phyloP scores from a whole-genome alignment of 2,888 invertebrate genomes.

The Torymus auratus region DNA sequence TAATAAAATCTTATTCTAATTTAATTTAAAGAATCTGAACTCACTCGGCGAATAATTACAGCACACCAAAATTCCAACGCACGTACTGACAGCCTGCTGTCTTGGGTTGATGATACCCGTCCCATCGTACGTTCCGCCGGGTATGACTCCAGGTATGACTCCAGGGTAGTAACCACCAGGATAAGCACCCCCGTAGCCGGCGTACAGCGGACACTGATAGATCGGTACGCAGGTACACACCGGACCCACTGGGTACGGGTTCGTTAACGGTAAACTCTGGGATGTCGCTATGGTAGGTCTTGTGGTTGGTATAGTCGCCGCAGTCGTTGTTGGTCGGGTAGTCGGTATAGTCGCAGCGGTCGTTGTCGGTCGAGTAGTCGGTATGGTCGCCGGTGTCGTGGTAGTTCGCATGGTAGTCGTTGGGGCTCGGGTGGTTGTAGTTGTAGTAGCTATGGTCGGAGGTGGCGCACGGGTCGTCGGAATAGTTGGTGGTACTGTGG shows the following conservation, averaged over 20 bases:
- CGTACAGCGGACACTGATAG: slow-evolving; percentile 63
- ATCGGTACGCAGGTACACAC: slow-evolving; percentile 67
- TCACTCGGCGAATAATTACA: slow-evolving; percentile 29
- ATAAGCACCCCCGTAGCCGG: neutral
- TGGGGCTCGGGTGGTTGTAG: slow-evolving; percentile 20
- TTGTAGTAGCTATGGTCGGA: slow-evolving; percentile 29
- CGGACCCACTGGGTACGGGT: slow-evolving; percentile 11
- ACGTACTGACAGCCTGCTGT: slow-evolving; percentile 56
- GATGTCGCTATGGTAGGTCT: slow-evolving; percentile 5
- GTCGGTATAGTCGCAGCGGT: slow-evolving; percentile 46
- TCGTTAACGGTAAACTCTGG: neutral
- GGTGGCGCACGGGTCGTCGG: slow-evolving; percentile 36
- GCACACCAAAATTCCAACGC: slow-evolving; percentile 49
- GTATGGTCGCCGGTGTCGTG: slow-evolving; percentile 35
- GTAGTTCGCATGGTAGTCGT: slow-evolving; percentile 22
- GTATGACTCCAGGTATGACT: too few species aligned
- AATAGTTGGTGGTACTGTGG: neutral
- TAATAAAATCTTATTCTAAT: too few species aligned
- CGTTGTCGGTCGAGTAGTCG: slow-evolving; percentile 49
- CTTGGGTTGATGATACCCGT: slow-evolving; percentile 68
- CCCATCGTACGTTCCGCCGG: slow-evolving; percentile 62
- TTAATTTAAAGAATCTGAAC: neutral
- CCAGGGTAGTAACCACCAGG: too few species aligned
- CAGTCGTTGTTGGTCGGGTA: neutral
- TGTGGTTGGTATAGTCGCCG: slow-evolving; percentile 54